These are phyloP conservation scores for Bubo bubo DNA, from an alignment of 2,113 vertebrate species.

Conservation along the genomic window DNA sequence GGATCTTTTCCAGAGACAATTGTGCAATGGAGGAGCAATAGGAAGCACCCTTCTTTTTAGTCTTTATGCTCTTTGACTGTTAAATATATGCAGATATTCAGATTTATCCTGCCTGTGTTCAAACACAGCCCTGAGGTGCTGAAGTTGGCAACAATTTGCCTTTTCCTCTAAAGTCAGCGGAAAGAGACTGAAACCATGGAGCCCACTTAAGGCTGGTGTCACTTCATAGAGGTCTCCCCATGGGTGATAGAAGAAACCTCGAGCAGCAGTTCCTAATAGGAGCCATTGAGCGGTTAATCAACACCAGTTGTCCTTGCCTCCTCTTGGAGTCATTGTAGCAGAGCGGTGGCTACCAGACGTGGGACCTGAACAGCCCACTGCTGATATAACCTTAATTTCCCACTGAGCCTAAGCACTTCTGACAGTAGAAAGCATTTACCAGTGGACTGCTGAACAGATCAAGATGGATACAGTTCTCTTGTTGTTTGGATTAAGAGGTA, in stretches of 20 bases:
- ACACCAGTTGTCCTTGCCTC: not conserved
- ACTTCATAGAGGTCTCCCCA: fast-evolving
- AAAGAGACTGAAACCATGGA: not conserved
- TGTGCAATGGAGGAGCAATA: not conserved
- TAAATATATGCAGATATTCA: not conserved
- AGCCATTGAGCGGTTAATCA: not conserved
- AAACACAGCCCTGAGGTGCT: not conserved
- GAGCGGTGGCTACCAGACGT: not conserved
- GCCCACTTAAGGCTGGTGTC: not conserved
- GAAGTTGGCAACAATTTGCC: not conserved
- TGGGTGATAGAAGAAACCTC: not conserved
- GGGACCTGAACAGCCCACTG: not conserved
- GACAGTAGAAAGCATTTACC: not conserved
- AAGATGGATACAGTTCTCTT: not conserved
- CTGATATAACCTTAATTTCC: not conserved
- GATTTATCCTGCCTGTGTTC: not conserved
- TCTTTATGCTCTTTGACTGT: not conserved
- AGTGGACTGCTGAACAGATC: not conserved
- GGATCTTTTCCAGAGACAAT: not conserved
- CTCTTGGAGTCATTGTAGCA: not conserved
- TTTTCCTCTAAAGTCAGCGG: not conserved
- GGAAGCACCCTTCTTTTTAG: not conserved
- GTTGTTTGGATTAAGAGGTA: not conserved
- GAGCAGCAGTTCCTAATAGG: not conserved
- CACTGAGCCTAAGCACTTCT: not conserved